phyloP scores from a whole-genome alignment of 2,113 vertebrate genomes.

The Xiphophorus hellerii region DNA sequence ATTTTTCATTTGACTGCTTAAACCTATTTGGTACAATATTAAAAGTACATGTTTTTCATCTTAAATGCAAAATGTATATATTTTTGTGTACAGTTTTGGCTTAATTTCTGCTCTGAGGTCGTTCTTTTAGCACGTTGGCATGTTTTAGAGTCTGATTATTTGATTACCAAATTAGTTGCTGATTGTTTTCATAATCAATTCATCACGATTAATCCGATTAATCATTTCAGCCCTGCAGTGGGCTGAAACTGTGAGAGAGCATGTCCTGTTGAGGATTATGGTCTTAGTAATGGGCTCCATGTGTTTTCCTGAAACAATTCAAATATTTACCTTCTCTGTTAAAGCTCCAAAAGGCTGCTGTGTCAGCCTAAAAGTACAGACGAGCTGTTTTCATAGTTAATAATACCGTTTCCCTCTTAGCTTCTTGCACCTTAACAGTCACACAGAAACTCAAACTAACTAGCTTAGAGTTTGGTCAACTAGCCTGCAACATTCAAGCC shows the following conservation, averaged over 20 bases:
- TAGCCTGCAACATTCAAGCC: neutral
- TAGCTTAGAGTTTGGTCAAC: neutral
- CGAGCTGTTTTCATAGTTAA: neutral
- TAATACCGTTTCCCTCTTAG: neutral
- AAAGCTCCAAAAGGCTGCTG: neutral
- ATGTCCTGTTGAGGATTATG: neutral
- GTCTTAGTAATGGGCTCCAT: neutral
- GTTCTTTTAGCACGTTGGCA: no score
- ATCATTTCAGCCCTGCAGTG: no score
- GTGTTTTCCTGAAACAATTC: neutral
- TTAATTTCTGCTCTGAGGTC: no score
- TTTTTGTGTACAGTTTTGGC: no score
- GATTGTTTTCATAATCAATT: no score
- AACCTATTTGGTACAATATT: no score
- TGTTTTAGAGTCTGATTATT: no score
- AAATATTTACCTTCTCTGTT: neutral
- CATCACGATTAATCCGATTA: no score
- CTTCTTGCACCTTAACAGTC: neutral
- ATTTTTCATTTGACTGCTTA: no score
- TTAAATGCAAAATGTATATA: no score
- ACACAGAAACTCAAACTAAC: neutral
- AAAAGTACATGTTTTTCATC: no score
- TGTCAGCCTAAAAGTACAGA: neutral
- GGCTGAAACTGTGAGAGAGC: neutral
- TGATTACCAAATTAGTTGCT: no score